Conservation (phyloP, 2,888 invertebrate genomes). For the Amiota communis region DNA sequence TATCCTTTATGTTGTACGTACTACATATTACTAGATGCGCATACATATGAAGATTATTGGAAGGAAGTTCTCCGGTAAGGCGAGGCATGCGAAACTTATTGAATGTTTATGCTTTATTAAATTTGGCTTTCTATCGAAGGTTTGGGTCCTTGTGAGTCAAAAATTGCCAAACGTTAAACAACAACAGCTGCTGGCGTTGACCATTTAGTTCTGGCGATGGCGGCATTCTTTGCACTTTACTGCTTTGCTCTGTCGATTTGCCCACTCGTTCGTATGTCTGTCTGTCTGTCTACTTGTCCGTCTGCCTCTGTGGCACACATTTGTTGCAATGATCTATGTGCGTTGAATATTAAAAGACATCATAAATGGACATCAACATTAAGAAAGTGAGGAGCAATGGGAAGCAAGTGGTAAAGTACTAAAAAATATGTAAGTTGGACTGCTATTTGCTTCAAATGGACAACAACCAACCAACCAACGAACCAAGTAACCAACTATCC, state of each 20-base stretch:
- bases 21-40: constrained; percentile 35
- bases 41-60: not conserved
- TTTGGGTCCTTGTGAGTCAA: constrained; percentile 8
- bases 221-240: no score
- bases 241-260: not conserved
- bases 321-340: constrained; percentile 72
- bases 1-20: constrained; percentile 31
- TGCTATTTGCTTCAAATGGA: not conserved
- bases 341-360: constrained; percentile 70
- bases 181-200: constrained; percentile 35
- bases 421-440: not conserved
- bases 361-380: constrained; percentile 34
- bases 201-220: not conserved
- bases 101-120: constrained; percentile 74
- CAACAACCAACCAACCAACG: not conserved
- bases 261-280: not conserved
- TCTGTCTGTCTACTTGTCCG: not conserved
- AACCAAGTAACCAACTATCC: no score
- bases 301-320: constrained; percentile 45
- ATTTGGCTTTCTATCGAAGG: constrained; percentile 53
- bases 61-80: no score
- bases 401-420: not conserved
- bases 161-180: constrained; percentile 40
- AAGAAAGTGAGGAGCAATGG: not conserved
- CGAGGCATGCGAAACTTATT: constrained; percentile 63